These are phyloP conservation scores for Amiota minor DNA, from an alignment of 2,888 invertebrate species.

Conservation along the genomic window DNA sequence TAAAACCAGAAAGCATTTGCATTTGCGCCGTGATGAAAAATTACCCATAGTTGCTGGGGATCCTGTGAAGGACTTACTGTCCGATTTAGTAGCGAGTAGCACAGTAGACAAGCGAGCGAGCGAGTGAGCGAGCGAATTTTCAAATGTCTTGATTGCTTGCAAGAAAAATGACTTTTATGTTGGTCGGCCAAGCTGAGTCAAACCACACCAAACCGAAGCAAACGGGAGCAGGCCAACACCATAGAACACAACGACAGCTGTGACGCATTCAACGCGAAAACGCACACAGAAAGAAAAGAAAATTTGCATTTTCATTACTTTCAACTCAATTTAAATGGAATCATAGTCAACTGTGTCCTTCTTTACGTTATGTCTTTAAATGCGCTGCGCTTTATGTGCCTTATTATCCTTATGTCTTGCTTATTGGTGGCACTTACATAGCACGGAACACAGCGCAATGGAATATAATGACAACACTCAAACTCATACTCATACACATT, in stretches of 20 bases:
- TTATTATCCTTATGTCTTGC: conserved; percentile 28
- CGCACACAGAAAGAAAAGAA: conserved; percentile 8
- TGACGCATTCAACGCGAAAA: conserved; percentile 3
- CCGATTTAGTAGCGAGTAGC: neutral
- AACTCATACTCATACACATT: neutral
- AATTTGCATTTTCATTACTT: conserved; percentile 62
- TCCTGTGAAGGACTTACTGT: neutral
- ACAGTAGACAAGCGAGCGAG: too few relatives aligned
- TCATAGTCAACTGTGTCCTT: conserved; percentile 38
- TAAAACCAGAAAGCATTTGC: conserved; percentile 24
- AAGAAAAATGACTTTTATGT: conserved; percentile 24
- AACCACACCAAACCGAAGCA: conserved; percentile 20
- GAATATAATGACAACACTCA: too few relatives aligned
- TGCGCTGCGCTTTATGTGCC: neutral
- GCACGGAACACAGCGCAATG: neutral
- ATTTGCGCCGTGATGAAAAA: conserved; percentile 24
- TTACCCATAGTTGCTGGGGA: conserved; percentile 14
- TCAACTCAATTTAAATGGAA: conserved; percentile 57
- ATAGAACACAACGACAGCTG: conserved; percentile 8
- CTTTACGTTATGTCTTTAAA: conserved; percentile 29
- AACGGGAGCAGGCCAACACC: neutral
- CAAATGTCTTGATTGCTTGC: conserved; percentile 8
- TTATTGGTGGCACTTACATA: conserved; percentile 21
- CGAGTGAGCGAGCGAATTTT: neutral
- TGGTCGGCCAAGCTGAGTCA: conserved; percentile 1